Base-by-base conservation (phyloP, 2,797 vertebrate species). In the Takifugu ocellatus region DNA sequence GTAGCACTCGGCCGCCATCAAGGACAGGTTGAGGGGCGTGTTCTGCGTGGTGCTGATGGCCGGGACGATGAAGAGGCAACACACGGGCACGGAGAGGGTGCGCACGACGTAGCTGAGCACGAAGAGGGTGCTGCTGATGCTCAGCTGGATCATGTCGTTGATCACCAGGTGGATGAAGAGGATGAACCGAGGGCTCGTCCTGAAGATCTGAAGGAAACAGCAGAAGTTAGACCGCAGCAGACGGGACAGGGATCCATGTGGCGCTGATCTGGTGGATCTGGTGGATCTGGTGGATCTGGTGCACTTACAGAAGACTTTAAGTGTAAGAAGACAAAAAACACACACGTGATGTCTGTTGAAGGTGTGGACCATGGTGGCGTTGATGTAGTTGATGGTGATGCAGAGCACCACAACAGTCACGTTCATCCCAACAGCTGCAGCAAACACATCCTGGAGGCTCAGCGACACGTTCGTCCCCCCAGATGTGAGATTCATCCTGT, bases 1-100 rank as follows among this genome's bases (percentile, higher is more conserved):
- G 61, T 83, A 90, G 17, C 87, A 86, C 59, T 88, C 86, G 3
- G 71, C 45, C 2, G 84, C 87, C 89, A 91, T 89, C 0, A 81
- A 63, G 2, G 79, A 82, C 36, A 91, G 51, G 54, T 85, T 89
- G 50, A 90, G 55, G 3, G 88, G 88, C 4, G 81, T 86, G 75
- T 74, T 89, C 12, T 63, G 62, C 42, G 73, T 75, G 61, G 80
- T 73, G 29, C 80, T 45, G 10, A 82, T 26, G 2, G 63, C 65
- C 0, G 75, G 45, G 8, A 79, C 6, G 21, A 85, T 29, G 5
- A 89, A 3, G 7, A 68, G 12, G 10, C 67, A 58, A 25, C 87
- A 90, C 46, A 82, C 0, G 0, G 59, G 71, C 25, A 81, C 48
- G 2, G 78, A 60, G 25, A 88, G 49, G 49, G 63, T 59, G 33